Percentiles rank a stretch among this genome's conserved stretches.
Conservation (phyloP, 1,140 invertebrate genomes). For the Plutomurus gul region DNA sequence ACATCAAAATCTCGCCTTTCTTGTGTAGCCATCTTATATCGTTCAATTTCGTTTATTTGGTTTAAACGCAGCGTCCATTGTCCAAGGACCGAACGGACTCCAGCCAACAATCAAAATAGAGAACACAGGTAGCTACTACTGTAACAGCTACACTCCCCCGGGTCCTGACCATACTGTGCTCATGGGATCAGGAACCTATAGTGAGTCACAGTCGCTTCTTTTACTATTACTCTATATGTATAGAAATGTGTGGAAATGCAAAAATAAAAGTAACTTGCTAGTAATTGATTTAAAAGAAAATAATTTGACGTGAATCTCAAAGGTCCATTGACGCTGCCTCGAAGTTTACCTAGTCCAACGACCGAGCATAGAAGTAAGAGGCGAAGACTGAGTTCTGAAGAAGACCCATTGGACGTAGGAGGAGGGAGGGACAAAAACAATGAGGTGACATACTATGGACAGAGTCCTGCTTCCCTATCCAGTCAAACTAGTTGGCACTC, state of each 20-base stretch:
- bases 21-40: conserved; percentile 23
- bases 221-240: neutral
- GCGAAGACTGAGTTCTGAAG: conserved; percentile 66
- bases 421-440: conserved; percentile 57
- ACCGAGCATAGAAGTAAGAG: conserved; percentile 63
- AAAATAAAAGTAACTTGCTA: neutral
- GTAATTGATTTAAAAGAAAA: neutral
- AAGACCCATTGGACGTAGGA: conserved; percentile 60
- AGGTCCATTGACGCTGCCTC: conserved; percentile 59
- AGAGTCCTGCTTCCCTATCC: conserved; percentile 63
- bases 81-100: conserved; percentile 83
- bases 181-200: conserved; percentile 66
- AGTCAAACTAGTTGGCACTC: conserved; percentile 65
- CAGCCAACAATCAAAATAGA: conserved; percentile 86
- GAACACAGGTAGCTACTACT: conserved; percentile 81
- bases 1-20: too few species aligned
- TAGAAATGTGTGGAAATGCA: too few species aligned
- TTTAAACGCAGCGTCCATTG: conserved; percentile 84
- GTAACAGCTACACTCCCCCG: conserved; percentile 85
- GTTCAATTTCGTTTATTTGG: conserved; percentile 35
- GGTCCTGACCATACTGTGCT: conserved; percentile 65
- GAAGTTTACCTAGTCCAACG: conserved; percentile 60
- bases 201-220: conserved; percentile 59
- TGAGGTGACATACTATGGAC: conserved; percentile 65
- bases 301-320: conserved; percentile 33